A percentile compares a stretch with the other conserved stretches of the same genome.
Evolutionary conservation across 2,113 vertebrate species (phyloP).

Genomic region (Aptenodytes forsteri): DNA sequence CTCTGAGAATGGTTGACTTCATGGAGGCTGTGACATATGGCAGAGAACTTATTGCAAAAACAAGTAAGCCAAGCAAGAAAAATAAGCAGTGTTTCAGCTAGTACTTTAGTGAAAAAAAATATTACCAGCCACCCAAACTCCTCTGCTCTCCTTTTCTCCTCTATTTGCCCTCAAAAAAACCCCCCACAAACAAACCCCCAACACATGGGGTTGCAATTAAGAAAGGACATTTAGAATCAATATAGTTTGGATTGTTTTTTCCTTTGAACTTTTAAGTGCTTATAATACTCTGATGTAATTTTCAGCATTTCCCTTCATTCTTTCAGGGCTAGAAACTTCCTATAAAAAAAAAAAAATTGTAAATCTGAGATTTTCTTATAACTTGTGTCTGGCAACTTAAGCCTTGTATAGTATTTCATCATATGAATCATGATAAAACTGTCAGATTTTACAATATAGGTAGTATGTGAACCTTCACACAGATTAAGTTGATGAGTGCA

Average conservation of each 20-base stretch:
- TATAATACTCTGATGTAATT: not conserved
- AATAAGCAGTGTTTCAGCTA: not conserved
- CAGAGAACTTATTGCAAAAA: not conserved
- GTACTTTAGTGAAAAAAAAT: not conserved
- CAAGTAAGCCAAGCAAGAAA: not conserved
- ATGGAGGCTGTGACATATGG: not conserved
- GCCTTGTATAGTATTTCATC: not conserved
- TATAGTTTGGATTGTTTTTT: not conserved
- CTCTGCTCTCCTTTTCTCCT: not conserved
- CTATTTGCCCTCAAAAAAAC: not conserved
- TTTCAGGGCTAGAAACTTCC: not conserved
- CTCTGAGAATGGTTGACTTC: not conserved
- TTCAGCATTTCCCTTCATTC: not conserved
- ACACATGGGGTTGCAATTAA: not conserved
- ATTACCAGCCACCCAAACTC: not conserved
- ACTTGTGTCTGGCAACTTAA: not conserved
- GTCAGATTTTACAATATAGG: not conserved
- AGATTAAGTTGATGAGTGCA: not conserved
- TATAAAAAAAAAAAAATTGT: not conserved
- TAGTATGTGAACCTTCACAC: not conserved
- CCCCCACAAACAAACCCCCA: not conserved
- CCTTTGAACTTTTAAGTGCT: not conserved
- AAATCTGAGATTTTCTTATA: not conserved
- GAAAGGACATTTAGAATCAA: not conserved
- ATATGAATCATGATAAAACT: not conserved